Percentiles rank a stretch among this genome's conserved stretches.
Evolutionary conservation across 2,797 vertebrate genomes (phyloP).

Genomic region (Odontamblyopus lacepedii): DNA sequence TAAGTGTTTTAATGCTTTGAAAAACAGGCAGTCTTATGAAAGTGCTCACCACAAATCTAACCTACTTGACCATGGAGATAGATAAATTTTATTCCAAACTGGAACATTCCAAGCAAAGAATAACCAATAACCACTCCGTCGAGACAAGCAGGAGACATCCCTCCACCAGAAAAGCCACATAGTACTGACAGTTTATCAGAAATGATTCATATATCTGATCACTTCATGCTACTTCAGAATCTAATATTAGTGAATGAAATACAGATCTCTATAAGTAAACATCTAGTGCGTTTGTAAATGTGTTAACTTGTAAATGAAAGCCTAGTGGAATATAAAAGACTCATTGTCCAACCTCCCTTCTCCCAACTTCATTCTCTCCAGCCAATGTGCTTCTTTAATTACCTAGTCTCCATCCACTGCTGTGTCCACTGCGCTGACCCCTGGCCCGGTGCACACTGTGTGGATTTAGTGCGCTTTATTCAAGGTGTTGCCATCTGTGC

Average conservation of each 20-base stretch:
- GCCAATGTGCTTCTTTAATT: constrained; percentile 30
- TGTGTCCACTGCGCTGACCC: constrained; percentile 56
- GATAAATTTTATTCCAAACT: too few species aligned
- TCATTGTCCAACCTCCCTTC: neutral
- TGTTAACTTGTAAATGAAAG: neutral
- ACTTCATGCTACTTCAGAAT: too few species aligned
- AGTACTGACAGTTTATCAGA: too few species aligned
- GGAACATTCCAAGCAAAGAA: too few species aligned
- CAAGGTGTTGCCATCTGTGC: constrained; percentile 74
- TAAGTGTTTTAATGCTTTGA: neutral
- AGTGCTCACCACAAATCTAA: too few species aligned
- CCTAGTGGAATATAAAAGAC: neutral
- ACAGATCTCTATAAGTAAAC: neutral
- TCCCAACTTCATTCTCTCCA: constrained; percentile 1
- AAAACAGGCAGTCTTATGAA: too few species aligned
- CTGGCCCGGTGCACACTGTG: constrained; percentile 57
- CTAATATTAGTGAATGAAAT: neutral
- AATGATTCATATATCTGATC: too few species aligned
- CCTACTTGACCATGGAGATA: too few species aligned
- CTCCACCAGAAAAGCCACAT: too few species aligned
- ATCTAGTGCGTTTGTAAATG: constrained; percentile 1
- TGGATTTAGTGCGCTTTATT: constrained; percentile 65
- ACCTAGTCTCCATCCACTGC: constrained; percentile 28
- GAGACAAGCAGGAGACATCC: too few species aligned
- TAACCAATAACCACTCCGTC: too few species aligned